Conservation (phyloP, 2,888 invertebrate genomes). For the Cheilosia variabilis region DNA sequence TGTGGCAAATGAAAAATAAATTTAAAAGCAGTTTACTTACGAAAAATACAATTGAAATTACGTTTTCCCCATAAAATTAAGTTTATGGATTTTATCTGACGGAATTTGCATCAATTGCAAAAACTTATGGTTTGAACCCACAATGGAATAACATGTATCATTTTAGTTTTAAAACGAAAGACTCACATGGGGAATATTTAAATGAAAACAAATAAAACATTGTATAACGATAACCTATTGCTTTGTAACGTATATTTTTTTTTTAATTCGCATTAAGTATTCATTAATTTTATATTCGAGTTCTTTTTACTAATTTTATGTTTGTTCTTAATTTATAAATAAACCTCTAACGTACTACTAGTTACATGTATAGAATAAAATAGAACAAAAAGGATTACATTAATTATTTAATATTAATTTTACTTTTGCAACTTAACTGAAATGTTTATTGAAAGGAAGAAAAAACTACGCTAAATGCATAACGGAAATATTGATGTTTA, state of each 20-base stretch:
- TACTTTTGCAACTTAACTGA: constrained; percentile 41
- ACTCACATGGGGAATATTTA: constrained; percentile 52
- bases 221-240: constrained; percentile 38
- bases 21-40: constrained; percentile 4
- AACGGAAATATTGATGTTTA: constrained; percentile 30
- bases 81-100: constrained; percentile 14
- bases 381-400: constrained; percentile 25
- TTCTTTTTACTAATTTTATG: constrained; percentile 48
- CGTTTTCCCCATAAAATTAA: constrained; percentile 2
- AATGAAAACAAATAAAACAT: constrained; percentile 33
- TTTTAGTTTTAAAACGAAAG: constrained; percentile 53
- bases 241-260: constrained; percentile 42
- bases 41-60: constrained; percentile 2
- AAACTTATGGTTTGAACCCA: constrained; percentile 8
- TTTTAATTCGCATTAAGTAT: constrained; percentile 21
- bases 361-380: constrained; percentile 54
- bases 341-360: constrained; percentile 49
- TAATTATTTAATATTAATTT: constrained; percentile 45
- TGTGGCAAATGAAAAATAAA: constrained; percentile 35
- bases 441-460: constrained; percentile 16
- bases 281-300: constrained; percentile 43
- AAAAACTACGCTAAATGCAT: constrained; percentile 12
- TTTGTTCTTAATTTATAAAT: constrained; percentile 45
- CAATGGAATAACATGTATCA: constrained; percentile 25
- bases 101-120: constrained; percentile 7